Evolutionary conservation across 23 tunicate genomes (phyloP), one percentile per base, ranked within the genome.

Genomic region (Halocynthia roretzi): DNA sequence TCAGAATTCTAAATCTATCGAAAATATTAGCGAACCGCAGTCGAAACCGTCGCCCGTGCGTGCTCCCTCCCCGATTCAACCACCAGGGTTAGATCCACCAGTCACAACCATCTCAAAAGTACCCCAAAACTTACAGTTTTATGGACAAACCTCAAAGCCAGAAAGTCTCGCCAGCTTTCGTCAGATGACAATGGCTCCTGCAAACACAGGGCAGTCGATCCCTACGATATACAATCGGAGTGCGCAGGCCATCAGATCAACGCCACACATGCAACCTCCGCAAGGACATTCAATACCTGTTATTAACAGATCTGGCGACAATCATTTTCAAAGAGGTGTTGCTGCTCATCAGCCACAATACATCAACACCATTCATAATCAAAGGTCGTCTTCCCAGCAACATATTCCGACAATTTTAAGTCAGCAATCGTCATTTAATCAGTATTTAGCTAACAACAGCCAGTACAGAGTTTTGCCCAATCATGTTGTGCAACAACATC

Each of bases 271-370:
- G 48, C 49, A 70, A 40, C 17, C n/a, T 9, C 55, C 23, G n/a
- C 75, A 51, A 20, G 78, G 61, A 18, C 56, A 74, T n/a, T 74
- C 78, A 11, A 74, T 74, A 54, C 78, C 78, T 21, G 78, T 74
- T 7, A 74, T 74, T 14, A 54, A 44, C 19, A 51, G 76, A 15
- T 7, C 49, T 8, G 49, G 12, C 10, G 19, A 53, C 31, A n/a
- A 15, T 8, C 70, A 65, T 20, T 48, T 20, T 15, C 70, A 65
- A 65, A 11, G 70, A 65, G 31, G 19, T 65, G 10, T 65, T 65
- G 44, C 44, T 31, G 44, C 44, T 31, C 19, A 40, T 65, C 70
- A 65, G 31, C 48, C 31, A 9, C 70, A 65, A 15, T 65, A 65
- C 19, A 15, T 65, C 31, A 40, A 65, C 31, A 9, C 70, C 19